These are phyloP conservation scores for Hetaerina titia DNA, from an alignment of 2,888 invertebrate species.

Conservation along the genomic window DNA sequence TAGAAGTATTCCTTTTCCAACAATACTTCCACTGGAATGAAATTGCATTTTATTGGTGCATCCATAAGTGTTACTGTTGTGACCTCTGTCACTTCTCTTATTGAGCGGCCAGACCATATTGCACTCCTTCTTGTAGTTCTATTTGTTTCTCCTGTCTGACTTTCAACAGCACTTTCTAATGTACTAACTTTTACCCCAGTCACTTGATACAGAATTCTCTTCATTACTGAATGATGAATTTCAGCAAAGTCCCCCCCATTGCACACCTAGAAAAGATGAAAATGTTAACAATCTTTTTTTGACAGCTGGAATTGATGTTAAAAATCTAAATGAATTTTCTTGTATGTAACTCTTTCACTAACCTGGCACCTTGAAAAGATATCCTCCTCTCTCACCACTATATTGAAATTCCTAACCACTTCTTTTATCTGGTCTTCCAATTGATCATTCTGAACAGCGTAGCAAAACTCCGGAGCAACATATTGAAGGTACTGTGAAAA, in stretches of 20 bases:
- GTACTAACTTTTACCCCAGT: not conserved
- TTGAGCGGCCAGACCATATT: not conserved
- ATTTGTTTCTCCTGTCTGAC: not conserved
- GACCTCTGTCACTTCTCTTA: not conserved
- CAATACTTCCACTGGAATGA: constrained; percentile 77
- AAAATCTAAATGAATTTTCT: not conserved
- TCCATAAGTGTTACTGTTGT: not conserved
- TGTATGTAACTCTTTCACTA: constrained; percentile 74
- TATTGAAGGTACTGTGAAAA: constrained; percentile 72
- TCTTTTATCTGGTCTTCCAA: constrained; percentile 83
- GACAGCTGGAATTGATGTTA: not conserved
- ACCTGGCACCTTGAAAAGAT: constrained; percentile 87
- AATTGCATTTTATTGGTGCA: constrained; percentile 75
- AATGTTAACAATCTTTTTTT: not conserved
- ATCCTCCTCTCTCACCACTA: constrained; percentile 82
- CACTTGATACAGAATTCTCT: constrained; percentile 41
- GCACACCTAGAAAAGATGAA: not conserved
- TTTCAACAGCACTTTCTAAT: not conserved
- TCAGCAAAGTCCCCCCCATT: constrained; percentile 42
- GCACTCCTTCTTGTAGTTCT: not conserved
- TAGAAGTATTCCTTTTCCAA: constrained; percentile 80
- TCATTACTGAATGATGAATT: constrained; percentile 56
- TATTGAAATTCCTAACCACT: constrained; percentile 83
- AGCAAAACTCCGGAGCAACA: constrained; percentile 81
- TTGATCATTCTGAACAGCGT: constrained; percentile 80